Conservation (phyloP, 2,888 invertebrate species). For the Mythimna impura region DNA sequence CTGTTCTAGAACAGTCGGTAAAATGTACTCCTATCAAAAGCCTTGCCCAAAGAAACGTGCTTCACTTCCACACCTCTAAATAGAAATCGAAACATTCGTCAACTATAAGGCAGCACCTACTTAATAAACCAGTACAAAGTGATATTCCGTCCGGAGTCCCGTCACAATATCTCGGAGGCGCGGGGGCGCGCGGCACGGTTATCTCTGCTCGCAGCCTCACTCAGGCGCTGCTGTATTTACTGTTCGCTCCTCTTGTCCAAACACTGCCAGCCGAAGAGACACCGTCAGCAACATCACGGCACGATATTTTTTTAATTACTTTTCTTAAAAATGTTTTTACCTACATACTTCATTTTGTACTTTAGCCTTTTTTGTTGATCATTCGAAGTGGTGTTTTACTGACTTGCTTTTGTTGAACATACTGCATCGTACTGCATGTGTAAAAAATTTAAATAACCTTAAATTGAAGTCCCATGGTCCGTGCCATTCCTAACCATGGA, state of each 20-base stretch:
- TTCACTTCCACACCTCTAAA: not conserved
- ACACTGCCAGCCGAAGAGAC: conserved; percentile 19
- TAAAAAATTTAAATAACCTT: not conserved
- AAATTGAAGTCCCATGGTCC: not conserved
- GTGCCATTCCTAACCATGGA: not conserved
- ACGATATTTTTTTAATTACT: conserved; percentile 40
- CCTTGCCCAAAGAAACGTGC: not conserved
- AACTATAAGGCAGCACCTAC: not conserved
- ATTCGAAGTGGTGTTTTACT: not conserved
- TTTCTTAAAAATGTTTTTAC: conserved; percentile 12
- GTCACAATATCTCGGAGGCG: not conserved
- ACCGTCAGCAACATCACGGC: conserved; percentile 7
- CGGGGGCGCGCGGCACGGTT: conserved; percentile 3
- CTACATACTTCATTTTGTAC: not conserved
- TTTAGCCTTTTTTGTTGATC: not conserved
- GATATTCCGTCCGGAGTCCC: not conserved
- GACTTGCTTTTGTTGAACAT: not conserved
- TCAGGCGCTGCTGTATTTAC: conserved; percentile 41
- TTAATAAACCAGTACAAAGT: not conserved
- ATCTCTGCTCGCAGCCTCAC: conserved; percentile 21
- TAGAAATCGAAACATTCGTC: not conserved
- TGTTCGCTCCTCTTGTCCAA: conserved; percentile 49
- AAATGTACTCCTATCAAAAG: not conserved
- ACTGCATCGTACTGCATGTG: too few relatives aligned
- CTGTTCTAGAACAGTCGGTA: not conserved